These are phyloP conservation scores for Huso huso DNA, from an alignment of 2,797 vertebrate genomes.

Conservation along the genomic window DNA sequence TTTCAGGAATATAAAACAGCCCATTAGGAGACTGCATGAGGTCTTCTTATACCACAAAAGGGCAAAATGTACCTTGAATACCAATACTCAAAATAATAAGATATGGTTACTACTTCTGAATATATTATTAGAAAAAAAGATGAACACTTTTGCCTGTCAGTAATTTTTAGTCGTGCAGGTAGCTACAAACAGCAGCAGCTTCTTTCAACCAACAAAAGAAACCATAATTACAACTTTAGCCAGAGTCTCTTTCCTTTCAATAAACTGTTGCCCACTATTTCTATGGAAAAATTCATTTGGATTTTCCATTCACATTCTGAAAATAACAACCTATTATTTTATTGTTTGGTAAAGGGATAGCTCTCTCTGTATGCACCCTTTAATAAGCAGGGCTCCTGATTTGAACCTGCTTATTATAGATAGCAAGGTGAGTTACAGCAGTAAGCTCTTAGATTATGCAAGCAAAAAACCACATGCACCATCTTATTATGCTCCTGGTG, in stretches of 20 bases:
- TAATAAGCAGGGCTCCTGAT: not conserved
- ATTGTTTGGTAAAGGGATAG: not conserved
- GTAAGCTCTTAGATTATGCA: not conserved
- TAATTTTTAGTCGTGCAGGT: not conserved
- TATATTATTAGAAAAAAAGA: constrained; percentile 5
- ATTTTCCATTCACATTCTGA: not conserved
- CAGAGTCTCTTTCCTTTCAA: not conserved
- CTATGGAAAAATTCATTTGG: not conserved
- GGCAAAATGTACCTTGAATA: not conserved
- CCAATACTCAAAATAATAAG: not conserved
- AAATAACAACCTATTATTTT: not conserved
- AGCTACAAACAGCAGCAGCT: not conserved
- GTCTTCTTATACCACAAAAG: not conserved
- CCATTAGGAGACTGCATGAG: constrained; percentile 35
- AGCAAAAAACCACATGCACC: not conserved
- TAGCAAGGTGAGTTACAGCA: not conserved
- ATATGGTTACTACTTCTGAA: not conserved
- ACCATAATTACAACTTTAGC: not conserved
- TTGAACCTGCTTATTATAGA: not conserved
- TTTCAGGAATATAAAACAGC: constrained; percentile 31
- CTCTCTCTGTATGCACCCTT: not conserved
- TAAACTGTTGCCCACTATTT: not conserved
- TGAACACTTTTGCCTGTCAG: not conserved
- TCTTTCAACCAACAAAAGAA: not conserved
- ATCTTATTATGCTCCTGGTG: constrained; percentile 15